Conservation (phyloP, 2,113 vertebrate species). For the Cephalopterus ornatus region DNA sequence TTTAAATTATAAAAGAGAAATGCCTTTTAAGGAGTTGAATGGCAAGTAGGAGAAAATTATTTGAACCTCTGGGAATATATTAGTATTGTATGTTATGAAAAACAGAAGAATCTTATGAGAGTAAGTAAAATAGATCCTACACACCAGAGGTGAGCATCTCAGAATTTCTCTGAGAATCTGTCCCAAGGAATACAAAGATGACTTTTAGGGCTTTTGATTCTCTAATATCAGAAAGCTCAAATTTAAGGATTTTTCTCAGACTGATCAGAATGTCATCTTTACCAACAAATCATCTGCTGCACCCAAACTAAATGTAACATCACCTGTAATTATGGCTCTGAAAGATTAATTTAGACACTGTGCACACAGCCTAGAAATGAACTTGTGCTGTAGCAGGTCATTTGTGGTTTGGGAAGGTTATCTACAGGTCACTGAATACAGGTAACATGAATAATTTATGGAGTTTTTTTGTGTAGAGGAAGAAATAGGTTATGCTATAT, state of each 20-base stretch:
- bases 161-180: background rate
- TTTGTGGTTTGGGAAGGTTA: constrained; percentile 32
- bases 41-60: background rate
- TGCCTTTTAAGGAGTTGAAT: background rate
- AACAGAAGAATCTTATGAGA: background rate
- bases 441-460: constrained; percentile 53
- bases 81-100: background rate
- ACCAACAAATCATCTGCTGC: constrained; percentile 33
- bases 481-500: constrained; percentile 27
- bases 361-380: background rate
- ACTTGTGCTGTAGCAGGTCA: background rate
- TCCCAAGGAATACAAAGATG: background rate
- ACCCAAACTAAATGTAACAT: constrained; percentile 46
- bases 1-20: background rate
- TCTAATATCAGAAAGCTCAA: background rate
- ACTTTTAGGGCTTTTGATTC: background rate
- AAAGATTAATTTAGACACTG: constrained; percentile 44
- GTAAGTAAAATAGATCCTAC: background rate
- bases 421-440: constrained; percentile 48
- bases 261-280: constrained; percentile 29
- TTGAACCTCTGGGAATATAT: background rate
- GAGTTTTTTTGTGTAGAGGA: constrained; percentile 4
- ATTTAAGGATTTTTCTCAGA: constrained; percentile 33
- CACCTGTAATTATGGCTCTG: constrained; percentile 37
- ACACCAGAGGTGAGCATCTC: background rate